phyloP scores from a whole-genome alignment of 2,113 vertebrate genomes.

The Thermophis baileyi region DNA sequence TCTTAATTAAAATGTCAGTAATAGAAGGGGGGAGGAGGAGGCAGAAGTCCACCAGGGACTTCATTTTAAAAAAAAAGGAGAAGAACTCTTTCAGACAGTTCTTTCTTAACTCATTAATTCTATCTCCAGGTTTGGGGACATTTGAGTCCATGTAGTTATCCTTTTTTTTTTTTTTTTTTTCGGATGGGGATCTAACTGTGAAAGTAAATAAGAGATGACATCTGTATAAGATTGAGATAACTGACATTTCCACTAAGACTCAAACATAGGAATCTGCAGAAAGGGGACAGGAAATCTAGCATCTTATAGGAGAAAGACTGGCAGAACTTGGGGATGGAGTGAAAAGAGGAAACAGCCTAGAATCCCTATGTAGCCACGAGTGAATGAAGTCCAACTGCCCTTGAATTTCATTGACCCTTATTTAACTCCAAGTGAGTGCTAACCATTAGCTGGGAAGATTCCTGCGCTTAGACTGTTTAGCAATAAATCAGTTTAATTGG shows the following conservation, averaged over 20 bases:
- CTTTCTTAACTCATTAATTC: conserved; percentile 57
- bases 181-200: conserved; percentile 33
- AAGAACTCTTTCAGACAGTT: conserved; percentile 58
- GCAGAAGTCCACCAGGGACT: conserved; percentile 67
- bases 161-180: conserved; percentile 31
- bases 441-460: too few species aligned
- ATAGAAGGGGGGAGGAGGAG: conserved; percentile 32
- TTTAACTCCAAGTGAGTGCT: too few species aligned
- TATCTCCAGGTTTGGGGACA: conserved; percentile 44
- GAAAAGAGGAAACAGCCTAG: too few species aligned
- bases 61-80: conserved; percentile 39
- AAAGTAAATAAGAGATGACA: background rate
- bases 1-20: conserved; percentile 79
- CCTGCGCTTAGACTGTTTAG: too few species aligned
- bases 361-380: too few species aligned
- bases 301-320: too few species aligned
- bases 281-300: too few species aligned
- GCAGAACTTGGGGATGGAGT: too few species aligned
- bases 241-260: background rate
- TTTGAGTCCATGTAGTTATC: conserved; percentile 49
- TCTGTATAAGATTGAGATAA: background rate
- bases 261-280: too few species aligned
- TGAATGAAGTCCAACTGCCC: too few species aligned
- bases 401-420: too few species aligned
- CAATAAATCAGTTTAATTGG: too few species aligned